A percentile compares a stretch with the other conserved stretches of the same genome.
Conservation (phyloP, 1,140 invertebrate genomes). For the Temnothorax nylanderi region DNA sequence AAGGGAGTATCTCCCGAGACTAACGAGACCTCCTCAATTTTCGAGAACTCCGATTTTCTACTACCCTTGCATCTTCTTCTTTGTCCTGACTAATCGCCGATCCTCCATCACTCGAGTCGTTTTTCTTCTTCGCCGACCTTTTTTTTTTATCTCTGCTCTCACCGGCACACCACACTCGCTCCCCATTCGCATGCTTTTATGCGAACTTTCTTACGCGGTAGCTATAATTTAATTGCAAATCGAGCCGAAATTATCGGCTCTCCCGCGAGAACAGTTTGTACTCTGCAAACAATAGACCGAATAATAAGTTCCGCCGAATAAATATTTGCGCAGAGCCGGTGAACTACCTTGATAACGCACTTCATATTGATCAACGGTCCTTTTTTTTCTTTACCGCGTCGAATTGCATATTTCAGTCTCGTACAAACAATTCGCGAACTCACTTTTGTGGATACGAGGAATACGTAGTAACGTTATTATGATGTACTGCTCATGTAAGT, state of each 20-base stretch:
- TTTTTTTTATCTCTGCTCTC: neutral
- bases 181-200: conserved; percentile 10
- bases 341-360: neutral
- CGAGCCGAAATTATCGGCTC: conserved; percentile 28
- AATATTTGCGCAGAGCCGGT: conserved; percentile 10
- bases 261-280: neutral
- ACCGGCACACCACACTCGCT: neutral
- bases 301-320: conserved; percentile 35
- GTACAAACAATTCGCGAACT: neutral
- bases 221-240: conserved; percentile 49
- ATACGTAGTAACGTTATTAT: neutral
- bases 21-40: conserved; percentile 54
- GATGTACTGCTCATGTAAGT: neutral
- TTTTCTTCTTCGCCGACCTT: conserved; percentile 5
- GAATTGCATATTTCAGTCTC: conserved; percentile 22
- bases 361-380: neutral
- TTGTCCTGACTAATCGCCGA: conserved; percentile 44
- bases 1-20: conserved; percentile 15
- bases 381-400: neutral
- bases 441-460: neutral
- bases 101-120: conserved; percentile 39
- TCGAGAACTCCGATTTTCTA: neutral
- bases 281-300: neutral
- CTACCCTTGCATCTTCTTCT: conserved; percentile 15
- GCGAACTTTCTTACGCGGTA: conserved; percentile 14